A percentile compares a stretch with the other conserved stretches of the same genome.
These are phyloP conservation scores for Enteromius trimaculatus DNA, from an alignment of 2,797 vertebrate genomes.

Conservation along the genomic window DNA sequence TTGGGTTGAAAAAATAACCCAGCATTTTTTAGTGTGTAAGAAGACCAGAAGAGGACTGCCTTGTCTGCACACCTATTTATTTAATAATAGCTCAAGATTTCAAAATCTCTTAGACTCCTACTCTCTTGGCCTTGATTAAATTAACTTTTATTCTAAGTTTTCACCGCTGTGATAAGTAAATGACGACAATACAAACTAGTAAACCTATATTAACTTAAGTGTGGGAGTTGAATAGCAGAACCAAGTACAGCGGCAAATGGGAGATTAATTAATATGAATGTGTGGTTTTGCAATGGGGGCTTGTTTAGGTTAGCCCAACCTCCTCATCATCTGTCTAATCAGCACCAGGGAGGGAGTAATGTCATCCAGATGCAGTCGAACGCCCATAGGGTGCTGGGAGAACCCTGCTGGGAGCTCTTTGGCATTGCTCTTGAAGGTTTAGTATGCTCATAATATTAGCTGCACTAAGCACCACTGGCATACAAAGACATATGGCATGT, in stretches of 20 bases:
- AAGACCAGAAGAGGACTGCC: slow-evolving; percentile 9
- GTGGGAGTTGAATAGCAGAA: slow-evolving; percentile 21
- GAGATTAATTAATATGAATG: slow-evolving; percentile 48
- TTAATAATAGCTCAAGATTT: slow-evolving; percentile 42
- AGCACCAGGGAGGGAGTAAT: slow-evolving; percentile 56
- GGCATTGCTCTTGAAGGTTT: not conserved
- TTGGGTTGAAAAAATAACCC: no score
- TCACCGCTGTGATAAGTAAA: slow-evolving; percentile 36
- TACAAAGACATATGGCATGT: not conserved
- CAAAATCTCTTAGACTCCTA: slow-evolving; percentile 21
- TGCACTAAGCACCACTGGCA: not conserved
- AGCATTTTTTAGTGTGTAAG: no score
- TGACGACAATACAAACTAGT: slow-evolving; percentile 40
- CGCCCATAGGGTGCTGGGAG: slow-evolving; percentile 37
- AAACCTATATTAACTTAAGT: slow-evolving; percentile 48
- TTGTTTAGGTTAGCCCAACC: slow-evolving; percentile 50
- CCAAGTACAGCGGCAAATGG: slow-evolving; percentile 39
- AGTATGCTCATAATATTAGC: not conserved
- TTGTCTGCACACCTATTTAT: slow-evolving; percentile 36
- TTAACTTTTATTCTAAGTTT: slow-evolving; percentile 43
- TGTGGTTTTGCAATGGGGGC: slow-evolving; percentile 39
- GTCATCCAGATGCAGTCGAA: slow-evolving; percentile 57
- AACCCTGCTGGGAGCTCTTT: slow-evolving; percentile 24
- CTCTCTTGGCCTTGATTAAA: not conserved
- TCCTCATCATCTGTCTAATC: slow-evolving; percentile 58